These are phyloP conservation scores for Anoplophora glabripennis DNA, from an alignment of 1,140 invertebrate species.

Conservation along the genomic window DNA sequence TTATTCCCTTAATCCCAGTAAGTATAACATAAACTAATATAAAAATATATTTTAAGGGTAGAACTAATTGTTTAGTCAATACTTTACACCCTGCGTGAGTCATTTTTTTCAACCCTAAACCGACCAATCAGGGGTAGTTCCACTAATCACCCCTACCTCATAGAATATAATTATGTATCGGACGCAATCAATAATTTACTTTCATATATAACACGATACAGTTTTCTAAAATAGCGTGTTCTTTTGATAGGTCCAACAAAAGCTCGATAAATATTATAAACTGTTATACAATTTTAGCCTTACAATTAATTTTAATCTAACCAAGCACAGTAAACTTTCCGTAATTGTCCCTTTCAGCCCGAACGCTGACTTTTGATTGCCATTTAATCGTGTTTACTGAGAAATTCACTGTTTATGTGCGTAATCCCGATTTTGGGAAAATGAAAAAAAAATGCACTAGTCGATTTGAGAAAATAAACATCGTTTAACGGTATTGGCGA, in stretches of 20 bases:
- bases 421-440: no score
- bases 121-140: constrained; percentile 46
- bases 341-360: no score
- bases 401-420: no score
- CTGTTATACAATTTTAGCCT: background rate
- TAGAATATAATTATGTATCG: constrained; percentile 50
- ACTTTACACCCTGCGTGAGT: constrained; percentile 52
- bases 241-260: constrained; percentile 15
- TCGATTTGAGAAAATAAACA: no score
- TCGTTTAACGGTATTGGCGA: no score
- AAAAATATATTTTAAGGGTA: constrained; percentile 39
- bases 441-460: no score
- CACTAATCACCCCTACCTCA: constrained; percentile 48
- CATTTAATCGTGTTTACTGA: no score
- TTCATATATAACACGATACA: constrained; percentile 39
- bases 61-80: constrained; percentile 52
- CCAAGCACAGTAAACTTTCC: no score
- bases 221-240: constrained; percentile 16
- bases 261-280: constrained; percentile 14
- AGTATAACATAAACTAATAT: constrained; percentile 29
- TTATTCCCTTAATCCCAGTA: constrained; percentile 9
- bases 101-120: constrained; percentile 50
- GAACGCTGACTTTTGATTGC: no score
- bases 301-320: no score
- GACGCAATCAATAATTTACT: constrained; percentile 50